These are phyloP conservation scores for Epirrita christyi DNA, from an alignment of 2,888 invertebrate genomes.

Conservation along the genomic window DNA sequence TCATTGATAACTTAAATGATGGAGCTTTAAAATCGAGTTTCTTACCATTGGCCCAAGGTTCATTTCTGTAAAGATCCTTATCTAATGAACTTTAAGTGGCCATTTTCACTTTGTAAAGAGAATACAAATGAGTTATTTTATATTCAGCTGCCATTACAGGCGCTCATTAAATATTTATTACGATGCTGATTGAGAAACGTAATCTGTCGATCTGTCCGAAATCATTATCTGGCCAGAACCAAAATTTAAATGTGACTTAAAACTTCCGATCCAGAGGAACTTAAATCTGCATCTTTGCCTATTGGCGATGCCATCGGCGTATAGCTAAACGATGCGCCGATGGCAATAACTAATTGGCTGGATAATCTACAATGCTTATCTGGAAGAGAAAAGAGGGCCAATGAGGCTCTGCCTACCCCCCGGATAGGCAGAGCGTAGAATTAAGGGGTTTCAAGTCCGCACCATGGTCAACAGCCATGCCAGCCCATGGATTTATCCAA, in stretches of 20 bases:
- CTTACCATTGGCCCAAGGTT: background rate
- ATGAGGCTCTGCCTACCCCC: too few relatives aligned
- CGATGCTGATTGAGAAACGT: slow-evolving; percentile 63
- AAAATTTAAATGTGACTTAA: too few relatives aligned
- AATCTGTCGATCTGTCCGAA: slow-evolving; percentile 54
- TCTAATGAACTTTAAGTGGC: slow-evolving; percentile 36
- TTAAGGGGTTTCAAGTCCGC: too few relatives aligned
- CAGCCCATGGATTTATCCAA: too few relatives aligned
- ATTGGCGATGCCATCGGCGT: too few relatives aligned
- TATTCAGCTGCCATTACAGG: slow-evolving; percentile 43
- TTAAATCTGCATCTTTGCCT: too few relatives aligned
- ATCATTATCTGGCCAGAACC: slow-evolving; percentile 36
- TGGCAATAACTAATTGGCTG: too few relatives aligned
- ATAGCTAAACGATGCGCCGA: too few relatives aligned
- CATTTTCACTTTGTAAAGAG: slow-evolving; percentile 36
- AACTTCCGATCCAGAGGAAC: background rate
- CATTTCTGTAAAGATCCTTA: slow-evolving; percentile 22
- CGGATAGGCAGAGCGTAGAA: too few relatives aligned
- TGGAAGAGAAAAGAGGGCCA: too few relatives aligned
- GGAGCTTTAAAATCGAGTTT: background rate
- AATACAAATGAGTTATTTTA: slow-evolving; percentile 36
- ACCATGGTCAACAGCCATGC: too few relatives aligned
- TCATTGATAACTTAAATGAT: background rate
- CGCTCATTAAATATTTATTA: slow-evolving; percentile 67
- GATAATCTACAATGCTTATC: too few relatives aligned